Evolutionary conservation across 2,797 vertebrate genomes (phyloP).

Genomic region (Oreonectes daqikongensis): DNA sequence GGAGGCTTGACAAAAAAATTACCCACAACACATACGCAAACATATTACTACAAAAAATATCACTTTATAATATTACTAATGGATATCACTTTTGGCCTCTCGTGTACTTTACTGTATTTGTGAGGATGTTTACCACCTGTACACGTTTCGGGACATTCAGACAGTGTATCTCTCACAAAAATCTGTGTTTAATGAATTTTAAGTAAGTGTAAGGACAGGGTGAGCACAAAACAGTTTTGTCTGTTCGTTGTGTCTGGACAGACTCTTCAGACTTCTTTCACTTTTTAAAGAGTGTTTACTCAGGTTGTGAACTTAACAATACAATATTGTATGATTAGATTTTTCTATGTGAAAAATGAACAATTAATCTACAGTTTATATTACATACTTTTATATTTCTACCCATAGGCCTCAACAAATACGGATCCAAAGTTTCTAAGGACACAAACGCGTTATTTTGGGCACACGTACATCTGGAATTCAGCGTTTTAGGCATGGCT

Average conservation of each 20-base stretch:
- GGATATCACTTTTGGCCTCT: too few relatives aligned
- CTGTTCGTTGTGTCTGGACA: too few relatives aligned
- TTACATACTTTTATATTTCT: not conserved
- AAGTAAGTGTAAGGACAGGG: not conserved
- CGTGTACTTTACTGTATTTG: not conserved
- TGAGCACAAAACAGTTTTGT: not conserved
- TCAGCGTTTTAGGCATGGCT: conserved; percentile 51
- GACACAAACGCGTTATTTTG: conserved; percentile 3
- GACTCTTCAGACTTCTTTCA: too few relatives aligned
- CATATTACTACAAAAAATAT: too few relatives aligned
- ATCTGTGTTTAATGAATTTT: too few relatives aligned
- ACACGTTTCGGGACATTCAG: too few relatives aligned
- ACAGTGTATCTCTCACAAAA: too few relatives aligned
- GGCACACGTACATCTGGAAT: not conserved
- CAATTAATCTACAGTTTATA: not conserved
- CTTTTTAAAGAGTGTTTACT: not conserved
- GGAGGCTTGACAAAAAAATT: too few relatives aligned
- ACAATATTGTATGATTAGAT: not conserved
- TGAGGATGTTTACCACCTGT: not conserved
- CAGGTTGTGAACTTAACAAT: not conserved
- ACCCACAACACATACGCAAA: too few relatives aligned
- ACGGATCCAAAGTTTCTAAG: not conserved
- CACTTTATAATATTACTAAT: too few relatives aligned
- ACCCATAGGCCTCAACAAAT: conserved; percentile 6
- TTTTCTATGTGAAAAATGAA: not conserved